phyloP scores from a whole-genome alignment of 2,888 invertebrate genomes.

The Sceliomorpha sp. region DNA sequence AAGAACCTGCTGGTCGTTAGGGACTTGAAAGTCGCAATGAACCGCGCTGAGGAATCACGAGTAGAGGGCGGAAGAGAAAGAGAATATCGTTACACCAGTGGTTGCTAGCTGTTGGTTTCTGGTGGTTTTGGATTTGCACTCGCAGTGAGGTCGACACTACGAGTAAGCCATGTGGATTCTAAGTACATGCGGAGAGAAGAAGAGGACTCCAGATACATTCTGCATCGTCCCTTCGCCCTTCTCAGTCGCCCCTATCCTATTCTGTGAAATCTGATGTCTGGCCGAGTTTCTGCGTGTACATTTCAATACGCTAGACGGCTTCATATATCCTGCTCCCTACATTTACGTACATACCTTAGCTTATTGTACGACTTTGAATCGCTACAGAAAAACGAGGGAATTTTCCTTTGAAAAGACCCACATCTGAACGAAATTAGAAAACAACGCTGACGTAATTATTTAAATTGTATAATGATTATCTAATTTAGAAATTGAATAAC shows the following conservation, averaged over 20 bases:
- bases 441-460: too few species aligned
- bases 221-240: conserved; percentile 26
- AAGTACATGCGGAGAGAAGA: conserved; percentile 34
- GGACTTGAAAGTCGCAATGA: conserved; percentile 62
- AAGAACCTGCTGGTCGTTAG: conserved; percentile 64
- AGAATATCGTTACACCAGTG: conserved; percentile 40
- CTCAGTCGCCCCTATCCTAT: conserved; percentile 21
- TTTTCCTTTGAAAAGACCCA: too few species aligned
- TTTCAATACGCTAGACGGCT: conserved; percentile 18
- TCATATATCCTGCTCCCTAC: conserved; percentile 10
- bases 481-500: too few species aligned
- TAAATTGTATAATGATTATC: too few species aligned
- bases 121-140: conserved; percentile 35
- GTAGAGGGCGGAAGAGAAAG: conserved; percentile 53
- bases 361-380: background rate
- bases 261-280: conserved; percentile 68
- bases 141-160: conserved; percentile 19
- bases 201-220: conserved; percentile 31
- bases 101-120: conserved; percentile 43
- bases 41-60: conserved; percentile 56
- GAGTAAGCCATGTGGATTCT: conserved; percentile 29
- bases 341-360: background rate
- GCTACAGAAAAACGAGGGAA: background rate
- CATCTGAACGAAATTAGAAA: too few species aligned
- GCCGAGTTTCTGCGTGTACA: conserved; percentile 29